phyloP scores from a whole-genome alignment of 37 sponge, comb jelly and placozoan genomes.

The Haliclona indistincta region DNA sequence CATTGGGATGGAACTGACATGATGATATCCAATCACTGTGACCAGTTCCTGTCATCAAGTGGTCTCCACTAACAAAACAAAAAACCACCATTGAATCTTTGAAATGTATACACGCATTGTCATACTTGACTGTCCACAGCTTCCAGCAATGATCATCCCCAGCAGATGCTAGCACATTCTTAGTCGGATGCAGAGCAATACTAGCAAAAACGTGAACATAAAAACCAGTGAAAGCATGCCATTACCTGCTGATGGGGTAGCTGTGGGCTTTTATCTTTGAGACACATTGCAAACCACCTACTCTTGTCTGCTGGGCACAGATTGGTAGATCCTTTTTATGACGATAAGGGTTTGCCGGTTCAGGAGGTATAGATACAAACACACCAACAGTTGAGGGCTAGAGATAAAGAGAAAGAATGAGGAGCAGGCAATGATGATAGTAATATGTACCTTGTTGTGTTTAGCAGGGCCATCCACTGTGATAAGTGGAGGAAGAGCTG shows the following conservation, averaged over 20 bases:
- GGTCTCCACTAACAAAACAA: slow-evolving; percentile 40
- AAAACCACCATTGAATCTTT: background rate
- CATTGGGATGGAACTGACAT: slow-evolving; percentile 75
- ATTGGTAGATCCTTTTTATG: slow-evolving; percentile 20
- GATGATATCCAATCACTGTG: slow-evolving; percentile 88
- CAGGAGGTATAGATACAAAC: slow-evolving; percentile 28
- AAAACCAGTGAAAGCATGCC: background rate
- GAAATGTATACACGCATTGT: background rate
- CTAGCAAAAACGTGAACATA: slow-evolving; percentile 1
- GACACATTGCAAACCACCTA: slow-evolving; percentile 64
- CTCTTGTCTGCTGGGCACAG: slow-evolving; percentile 72
- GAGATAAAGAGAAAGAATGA: no score
- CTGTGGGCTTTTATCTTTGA: slow-evolving; percentile 54
- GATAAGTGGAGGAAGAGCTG: background rate
- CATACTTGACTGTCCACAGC: slow-evolving; percentile 82
- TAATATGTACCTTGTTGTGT: slow-evolving; percentile 1
- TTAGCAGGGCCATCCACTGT: no score
- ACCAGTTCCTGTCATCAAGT: slow-evolving; percentile 87
- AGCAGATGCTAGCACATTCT: slow-evolving; percentile 73
- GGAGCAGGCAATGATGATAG: no score
- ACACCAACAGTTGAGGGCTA: no score
- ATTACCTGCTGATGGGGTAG: slow-evolving; percentile 48
- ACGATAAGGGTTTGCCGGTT: slow-evolving; percentile 56
- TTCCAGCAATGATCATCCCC: slow-evolving; percentile 97
- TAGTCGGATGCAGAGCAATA: slow-evolving; percentile 70